Base-by-base conservation (phyloP, 2,888 invertebrate species). In the Leptogaster cylindrica region DNA sequence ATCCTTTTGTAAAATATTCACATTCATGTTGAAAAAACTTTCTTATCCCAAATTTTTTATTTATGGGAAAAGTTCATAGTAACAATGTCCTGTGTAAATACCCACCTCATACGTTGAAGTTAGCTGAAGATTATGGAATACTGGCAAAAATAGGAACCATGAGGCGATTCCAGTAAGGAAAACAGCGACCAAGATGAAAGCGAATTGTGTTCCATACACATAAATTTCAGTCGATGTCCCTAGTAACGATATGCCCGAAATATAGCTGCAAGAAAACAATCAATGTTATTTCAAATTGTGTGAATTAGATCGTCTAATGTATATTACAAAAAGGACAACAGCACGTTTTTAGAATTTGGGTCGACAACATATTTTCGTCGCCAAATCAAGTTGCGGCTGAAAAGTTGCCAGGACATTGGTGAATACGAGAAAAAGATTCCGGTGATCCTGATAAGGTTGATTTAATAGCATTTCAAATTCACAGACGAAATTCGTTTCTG, bases 201-300 rank as follows among this genome's bases (percentile, higher is more conserved):
- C 79, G 76, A 90, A 93, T 67, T 89, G 86, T 4, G 89, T 89
- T 1, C 93, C 93, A 74, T 89, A 90, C 6, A 91, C 83, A 74
- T 91, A 91, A 51, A 91, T 83, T 76, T 91, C 91, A 1, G 91
- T 91, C 0, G 91, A 90, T 3, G 87, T 90, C 0, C 91, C 91
- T 73, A 91, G 81, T 36, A 91, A 79, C 0, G 90, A 88, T 72
- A 91, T 91, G 2, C 90, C 90, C 73, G 90, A 90, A 76, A 90
- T 87, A 72, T 86, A 89, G 78, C 89, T 88, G 64, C 7, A 71
- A 73, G 66, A 46, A 55, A 27, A 44, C 12, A 25, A 46, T 0
- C 20, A 46, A 23, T 46, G 20, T 46, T 23, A 46, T 46, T 23
- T 23, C n/a, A 31, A 46, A n/a, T 1, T 23, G 20, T 46, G 23